Base-by-base conservation (phyloP, 2,797 vertebrate species). In the Macroramphosus scolopax region DNA sequence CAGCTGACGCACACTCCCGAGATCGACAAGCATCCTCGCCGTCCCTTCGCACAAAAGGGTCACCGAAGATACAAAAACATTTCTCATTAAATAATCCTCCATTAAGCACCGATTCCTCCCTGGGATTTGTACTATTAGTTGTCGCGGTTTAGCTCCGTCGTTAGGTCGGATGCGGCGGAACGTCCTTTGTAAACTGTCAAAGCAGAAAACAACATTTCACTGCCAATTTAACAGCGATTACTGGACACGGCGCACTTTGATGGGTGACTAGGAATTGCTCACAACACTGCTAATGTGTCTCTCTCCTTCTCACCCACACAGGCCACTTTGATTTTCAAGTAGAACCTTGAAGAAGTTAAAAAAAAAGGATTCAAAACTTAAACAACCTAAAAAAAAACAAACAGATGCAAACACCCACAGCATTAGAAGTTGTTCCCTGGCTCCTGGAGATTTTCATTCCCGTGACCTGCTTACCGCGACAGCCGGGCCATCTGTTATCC, bases 401-500 rank as follows among this genome's bases (percentile, higher is more conserved):
- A 49, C 20, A 22, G 6, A 64, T 73, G 75, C 51, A 67, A 68
- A 72, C 76, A 78, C 82, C 84, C 88, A 62, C 74, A 69, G 85
- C 84, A 71, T 82, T 68, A 71, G 51, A 75, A 83, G 86, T 58
- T 69, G 80, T 86, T 86, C 84, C 42, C 30, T 68, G 65, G 82
- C 77, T 88, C 51, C 55, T 63, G 48, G 63, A 83, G 64, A 75
- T 67, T 59, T 52, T 45, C 51, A 11, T 73, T 51, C 57, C 77
- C 51, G 78, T 89, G 87, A 89, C 86, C 89, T 76, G 65, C 62
- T 55, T 54, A 13, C 55, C 26, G 44, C 47, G 57, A 56, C 88
- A 78, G 74, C 75, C 78, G 34, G 33, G n/a, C 90, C 92, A 92
- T 92, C 91, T 94, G 91, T 77, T 73, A 65, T 81, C 77, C 87